A percentile compares a stretch with the other conserved stretches of the same genome.
phyloP scores from a whole-genome alignment of 1,140 invertebrate genomes.

The Paracyclopina nana region DNA sequence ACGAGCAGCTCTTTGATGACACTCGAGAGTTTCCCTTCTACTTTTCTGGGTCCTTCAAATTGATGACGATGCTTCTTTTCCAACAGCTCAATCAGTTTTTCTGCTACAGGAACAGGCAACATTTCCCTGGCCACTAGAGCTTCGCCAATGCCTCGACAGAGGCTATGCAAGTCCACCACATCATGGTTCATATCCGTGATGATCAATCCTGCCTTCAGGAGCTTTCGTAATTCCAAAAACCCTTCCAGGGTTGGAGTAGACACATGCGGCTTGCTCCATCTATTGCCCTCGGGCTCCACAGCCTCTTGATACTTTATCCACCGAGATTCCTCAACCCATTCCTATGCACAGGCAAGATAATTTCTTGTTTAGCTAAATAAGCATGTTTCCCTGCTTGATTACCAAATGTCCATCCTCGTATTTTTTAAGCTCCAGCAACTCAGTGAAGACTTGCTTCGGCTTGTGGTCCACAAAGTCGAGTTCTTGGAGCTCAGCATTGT shows the following conservation, averaged over 20 bases:
- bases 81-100: not conserved
- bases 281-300: constrained; percentile 29
- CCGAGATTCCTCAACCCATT: constrained; percentile 20
- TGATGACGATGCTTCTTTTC: constrained; percentile 15
- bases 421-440: constrained; percentile 4
- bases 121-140: too few species aligned
- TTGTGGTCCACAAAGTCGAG: not conserved
- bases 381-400: not conserved
- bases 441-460: constrained; percentile 10
- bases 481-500: too few species aligned
- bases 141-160: too few species aligned
- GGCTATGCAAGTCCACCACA: too few species aligned
- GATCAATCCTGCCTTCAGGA: too few species aligned
- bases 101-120: too few species aligned
- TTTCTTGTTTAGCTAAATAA: not conserved
- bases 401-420: constrained; percentile 12
- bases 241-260: constrained; percentile 43
- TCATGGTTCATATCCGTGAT: too few species aligned
- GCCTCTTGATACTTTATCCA: constrained; percentile 33
- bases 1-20: constrained; percentile 14
- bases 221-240: constrained; percentile 26
- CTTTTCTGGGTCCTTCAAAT: constrained; percentile 16
- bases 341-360: not conserved
- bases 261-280: constrained; percentile 77
- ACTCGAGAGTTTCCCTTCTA: constrained; percentile 5